phyloP scores from a whole-genome alignment of 2,113 vertebrate genomes.

The Ptilorrhoa leucosticta region DNA sequence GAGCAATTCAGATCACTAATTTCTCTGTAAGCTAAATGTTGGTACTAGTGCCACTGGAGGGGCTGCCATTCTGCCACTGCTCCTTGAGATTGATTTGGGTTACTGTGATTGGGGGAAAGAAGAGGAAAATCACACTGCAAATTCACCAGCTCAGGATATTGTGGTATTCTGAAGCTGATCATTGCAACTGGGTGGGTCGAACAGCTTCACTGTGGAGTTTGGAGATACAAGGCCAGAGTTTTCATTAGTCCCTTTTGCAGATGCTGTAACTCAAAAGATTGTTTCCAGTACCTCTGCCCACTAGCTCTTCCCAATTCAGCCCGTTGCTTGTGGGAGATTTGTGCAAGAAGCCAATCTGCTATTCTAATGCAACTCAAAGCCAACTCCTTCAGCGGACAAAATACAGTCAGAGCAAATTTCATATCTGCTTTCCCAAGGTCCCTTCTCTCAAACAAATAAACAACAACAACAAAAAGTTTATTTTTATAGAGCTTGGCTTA shows the following conservation, averaged over 20 bases:
- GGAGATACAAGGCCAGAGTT: background rate
- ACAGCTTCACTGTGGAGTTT: background rate
- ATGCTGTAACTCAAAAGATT: background rate
- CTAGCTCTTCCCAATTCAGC: slow-evolving; percentile 31
- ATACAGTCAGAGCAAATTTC: background rate
- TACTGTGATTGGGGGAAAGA: background rate
- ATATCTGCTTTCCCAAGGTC: slow-evolving; percentile 39
- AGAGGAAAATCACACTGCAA: background rate
- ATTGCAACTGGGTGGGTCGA: background rate
- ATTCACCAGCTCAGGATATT: background rate
- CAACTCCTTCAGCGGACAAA: background rate
- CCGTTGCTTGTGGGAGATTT: background rate
- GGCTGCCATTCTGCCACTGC: background rate
- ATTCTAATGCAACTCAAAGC: slow-evolving; percentile 13
- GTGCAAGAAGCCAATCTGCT: slow-evolving; percentile 15
- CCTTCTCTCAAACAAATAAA: slow-evolving; percentile 46
- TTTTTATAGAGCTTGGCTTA: slow-evolving; percentile 34
- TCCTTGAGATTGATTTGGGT: background rate
- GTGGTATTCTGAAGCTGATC: background rate
- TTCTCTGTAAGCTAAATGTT: background rate
- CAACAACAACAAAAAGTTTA: slow-evolving; percentile 4
- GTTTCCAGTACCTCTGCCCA: slow-evolving; percentile 44
- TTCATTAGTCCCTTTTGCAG: background rate
- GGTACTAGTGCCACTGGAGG: background rate
- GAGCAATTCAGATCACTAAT: background rate